phyloP scores from a whole-genome alignment of 2,797 vertebrate species.

The Allobates femoralis region DNA sequence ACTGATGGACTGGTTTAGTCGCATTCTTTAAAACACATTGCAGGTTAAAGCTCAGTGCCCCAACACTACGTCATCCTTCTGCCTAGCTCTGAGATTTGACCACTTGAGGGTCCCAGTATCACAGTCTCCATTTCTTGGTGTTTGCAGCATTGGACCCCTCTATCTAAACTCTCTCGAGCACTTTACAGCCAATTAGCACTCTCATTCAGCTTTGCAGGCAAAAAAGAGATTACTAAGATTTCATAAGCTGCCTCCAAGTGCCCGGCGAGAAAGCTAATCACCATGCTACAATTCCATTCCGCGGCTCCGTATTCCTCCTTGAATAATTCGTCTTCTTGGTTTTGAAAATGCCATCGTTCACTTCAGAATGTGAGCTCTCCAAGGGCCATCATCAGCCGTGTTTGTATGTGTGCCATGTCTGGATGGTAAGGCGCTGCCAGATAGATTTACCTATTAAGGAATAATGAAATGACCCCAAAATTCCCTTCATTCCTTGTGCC shows the following conservation, averaged over 20 bases:
- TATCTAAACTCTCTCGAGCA: neutral
- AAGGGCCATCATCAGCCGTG: neutral
- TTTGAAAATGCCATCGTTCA: neutral
- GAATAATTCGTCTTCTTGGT: neutral
- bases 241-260: neutral
- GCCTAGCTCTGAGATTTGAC: neutral
- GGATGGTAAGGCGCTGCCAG: conserved; percentile 1
- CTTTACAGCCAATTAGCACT: neutral
- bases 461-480: conserved; percentile 3
- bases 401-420: neutral
- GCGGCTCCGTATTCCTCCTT: neutral
- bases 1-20: too few relatives aligned
- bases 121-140: neutral
- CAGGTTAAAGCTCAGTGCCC: neutral
- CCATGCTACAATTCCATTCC: neutral
- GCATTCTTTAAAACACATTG: neutral
- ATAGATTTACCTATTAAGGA: conserved; percentile 9
- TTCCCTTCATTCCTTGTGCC: neutral
- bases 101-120: neutral
- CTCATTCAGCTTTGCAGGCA: neutral
- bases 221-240: neutral
- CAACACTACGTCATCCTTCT: neutral
- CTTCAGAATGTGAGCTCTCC: neutral
- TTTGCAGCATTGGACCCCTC: neutral
- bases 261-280: neutral